phyloP scores from a whole-genome alignment of 1,140 invertebrate genomes.

The Hetaerina americana region DNA sequence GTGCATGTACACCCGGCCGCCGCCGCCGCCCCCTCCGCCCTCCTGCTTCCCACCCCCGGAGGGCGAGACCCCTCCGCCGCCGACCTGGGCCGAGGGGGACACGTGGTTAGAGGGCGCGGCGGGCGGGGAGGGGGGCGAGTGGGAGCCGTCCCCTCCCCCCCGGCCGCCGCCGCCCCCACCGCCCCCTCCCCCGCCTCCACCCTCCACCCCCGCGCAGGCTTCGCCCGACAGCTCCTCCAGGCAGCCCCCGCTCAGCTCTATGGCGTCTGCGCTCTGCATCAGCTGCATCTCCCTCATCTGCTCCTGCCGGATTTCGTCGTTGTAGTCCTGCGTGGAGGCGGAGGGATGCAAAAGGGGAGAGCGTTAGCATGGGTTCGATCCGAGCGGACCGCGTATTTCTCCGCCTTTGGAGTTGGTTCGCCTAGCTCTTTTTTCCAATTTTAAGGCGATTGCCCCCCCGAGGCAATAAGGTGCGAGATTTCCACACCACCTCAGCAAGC shows the following conservation, averaged over 20 bases:
- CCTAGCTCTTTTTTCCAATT: no score
- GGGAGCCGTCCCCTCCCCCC: neutral
- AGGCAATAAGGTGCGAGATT: no score
- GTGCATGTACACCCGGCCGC: neutral
- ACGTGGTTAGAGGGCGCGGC: neutral
- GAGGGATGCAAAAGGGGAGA: no score
- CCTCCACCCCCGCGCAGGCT: neutral
- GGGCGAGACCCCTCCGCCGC: no score
- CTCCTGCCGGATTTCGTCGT: constrained; percentile 72
- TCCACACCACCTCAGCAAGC: no score
- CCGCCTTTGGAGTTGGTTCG: no score
- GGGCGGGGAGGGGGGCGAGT: neutral
- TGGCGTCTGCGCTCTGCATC: constrained; percentile 29
- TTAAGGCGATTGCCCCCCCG: no score
- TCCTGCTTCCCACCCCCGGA: no score
- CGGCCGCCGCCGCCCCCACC: neutral
- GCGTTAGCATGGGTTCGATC: no score
- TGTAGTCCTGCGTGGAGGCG: constrained; percentile 73
- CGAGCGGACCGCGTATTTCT: no score
- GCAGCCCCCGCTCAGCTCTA: neutral
- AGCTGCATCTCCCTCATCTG: constrained; percentile 76
- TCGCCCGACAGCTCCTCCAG: no score
- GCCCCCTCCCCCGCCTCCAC: neutral
- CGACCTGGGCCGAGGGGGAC: neutral
- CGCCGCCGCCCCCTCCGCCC: neutral